These are phyloP conservation scores for Lagocephalus sceleratus DNA, from an alignment of 2,797 vertebrate species.

Conservation along the genomic window DNA sequence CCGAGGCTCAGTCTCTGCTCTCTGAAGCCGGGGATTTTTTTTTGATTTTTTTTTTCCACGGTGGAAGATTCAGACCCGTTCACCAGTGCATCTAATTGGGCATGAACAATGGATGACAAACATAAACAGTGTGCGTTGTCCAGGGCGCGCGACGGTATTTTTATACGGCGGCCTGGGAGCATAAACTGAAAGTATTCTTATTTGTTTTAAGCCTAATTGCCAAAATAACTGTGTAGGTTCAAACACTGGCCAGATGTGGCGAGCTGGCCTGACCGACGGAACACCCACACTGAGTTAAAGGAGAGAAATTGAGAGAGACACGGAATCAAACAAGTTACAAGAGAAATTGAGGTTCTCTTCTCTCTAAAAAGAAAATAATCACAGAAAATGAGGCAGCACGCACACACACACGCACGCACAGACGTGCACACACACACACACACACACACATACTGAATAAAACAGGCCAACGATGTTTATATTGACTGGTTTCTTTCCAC, in stretches of 20 bases:
- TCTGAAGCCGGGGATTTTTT: slow-evolving; percentile 34
- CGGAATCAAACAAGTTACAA: slow-evolving; percentile 16
- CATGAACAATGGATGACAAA: slow-evolving; percentile 68
- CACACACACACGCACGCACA: slow-evolving; percentile 4
- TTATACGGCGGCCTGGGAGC: slow-evolving; percentile 33
- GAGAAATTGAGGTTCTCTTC: slow-evolving; percentile 13
- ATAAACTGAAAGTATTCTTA: slow-evolving; percentile 44
- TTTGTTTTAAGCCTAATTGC: slow-evolving; percentile 63
- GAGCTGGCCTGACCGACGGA: slow-evolving; percentile 36
- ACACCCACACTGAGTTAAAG: slow-evolving; percentile 44
- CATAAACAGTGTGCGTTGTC: slow-evolving; percentile 55
- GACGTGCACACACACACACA: neutral
- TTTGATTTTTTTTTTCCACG: no score
- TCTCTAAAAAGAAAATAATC: slow-evolving; percentile 15
- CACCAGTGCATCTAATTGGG: slow-evolving; percentile 61
- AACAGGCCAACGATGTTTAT: slow-evolving; percentile 10
- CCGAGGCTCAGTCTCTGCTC: slow-evolving; percentile 19
- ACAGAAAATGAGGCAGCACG: neutral
- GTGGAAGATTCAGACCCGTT: slow-evolving; percentile 32
- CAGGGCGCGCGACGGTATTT: slow-evolving; percentile 25
- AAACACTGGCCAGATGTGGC: slow-evolving; percentile 62
- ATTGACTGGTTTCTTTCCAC: slow-evolving; percentile 7
- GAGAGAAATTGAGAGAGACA: slow-evolving; percentile 2
- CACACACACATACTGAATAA: neutral
- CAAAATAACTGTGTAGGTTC: slow-evolving; percentile 65